Conservation (phyloP, 2,888 invertebrate species). For the Caenorhabditis uteleia region DNA sequence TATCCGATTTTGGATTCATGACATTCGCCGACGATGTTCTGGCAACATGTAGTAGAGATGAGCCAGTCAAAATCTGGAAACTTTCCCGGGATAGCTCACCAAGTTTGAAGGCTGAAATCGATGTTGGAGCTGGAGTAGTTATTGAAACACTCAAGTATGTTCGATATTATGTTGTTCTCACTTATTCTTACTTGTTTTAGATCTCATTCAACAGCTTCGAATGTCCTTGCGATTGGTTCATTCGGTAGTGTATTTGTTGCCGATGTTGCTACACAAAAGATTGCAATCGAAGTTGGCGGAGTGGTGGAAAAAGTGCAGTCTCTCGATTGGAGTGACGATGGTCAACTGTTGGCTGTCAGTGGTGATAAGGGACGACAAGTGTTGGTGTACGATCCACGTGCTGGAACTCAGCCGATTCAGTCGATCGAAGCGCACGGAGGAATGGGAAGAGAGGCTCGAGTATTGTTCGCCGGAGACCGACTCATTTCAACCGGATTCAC, state of each 20-base stretch:
- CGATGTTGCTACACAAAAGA: constrained; percentile 78
- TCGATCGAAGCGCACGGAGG: constrained; percentile 53
- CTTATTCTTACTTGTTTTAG: constrained; percentile 3
- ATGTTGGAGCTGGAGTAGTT: constrained; percentile 31
- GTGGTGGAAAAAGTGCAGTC: constrained; percentile 79
- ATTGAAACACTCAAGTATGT: constrained; percentile 32
- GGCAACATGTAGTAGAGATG: constrained; percentile 79
- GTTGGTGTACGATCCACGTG: constrained; percentile 70
- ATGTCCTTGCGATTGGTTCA: constrained; percentile 85
- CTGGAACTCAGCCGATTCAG: constrained; percentile 61
- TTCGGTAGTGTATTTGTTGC: constrained; percentile 83
- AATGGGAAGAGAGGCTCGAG: constrained; percentile 72
- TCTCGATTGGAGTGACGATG: constrained; percentile 87
- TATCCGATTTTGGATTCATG: constrained; percentile 92
- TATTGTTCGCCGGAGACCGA: constrained; percentile 87
- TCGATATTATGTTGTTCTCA: too few relatives aligned
- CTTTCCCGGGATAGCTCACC: constrained; percentile 75
- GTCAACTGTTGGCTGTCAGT: constrained; percentile 79
- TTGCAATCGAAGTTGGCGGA: constrained; percentile 46
- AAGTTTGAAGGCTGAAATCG: constrained; percentile 32
- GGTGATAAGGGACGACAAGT: constrained; percentile 72
- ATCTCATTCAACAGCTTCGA: constrained; percentile 85
- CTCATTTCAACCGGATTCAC: constrained; percentile 90
- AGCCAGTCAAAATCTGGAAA: constrained; percentile 71
- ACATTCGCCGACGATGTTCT: constrained; percentile 91